Evolutionary conservation across 2,797 vertebrate species (phyloP), one percentile per base, ranked within the genome.

Genomic region (Hippocampus kuda): DNA sequence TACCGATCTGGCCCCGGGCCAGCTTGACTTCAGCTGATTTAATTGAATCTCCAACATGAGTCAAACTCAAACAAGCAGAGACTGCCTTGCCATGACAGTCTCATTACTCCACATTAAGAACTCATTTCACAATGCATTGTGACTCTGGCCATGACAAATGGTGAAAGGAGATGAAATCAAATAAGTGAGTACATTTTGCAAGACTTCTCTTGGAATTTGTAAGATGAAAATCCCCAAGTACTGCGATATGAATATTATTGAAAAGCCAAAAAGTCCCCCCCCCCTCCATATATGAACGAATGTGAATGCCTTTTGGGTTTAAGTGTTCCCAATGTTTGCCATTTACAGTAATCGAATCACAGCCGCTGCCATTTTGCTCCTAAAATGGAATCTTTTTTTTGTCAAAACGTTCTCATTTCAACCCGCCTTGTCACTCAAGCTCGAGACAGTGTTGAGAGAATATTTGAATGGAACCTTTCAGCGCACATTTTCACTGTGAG

Each of bases 81-180:
- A 84, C 84, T 88, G 85, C 87, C 85, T 82, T 77, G 80, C 87
- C 83, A 78, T 88, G 88, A 90, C 89, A 89, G 88, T 82, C 87
- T 90, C 89, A 89, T 89, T 90, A 89, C 83, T 90, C 86, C 87
- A 89, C 86, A 90, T 90, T 89, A 89, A 88, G 87, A 89, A 85
- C 85, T 88, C 85, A 86, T 89, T 88, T 84, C 80, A 87, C 83
- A 87, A 90, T 88, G 83, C 77, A 83, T 88, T 88, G 80, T 89
- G 89, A 89, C 88, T 88, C 84, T 82, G 75, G 82, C 75, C 81
- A 81, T 87, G 84, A 89, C 84, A 85, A 88, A 89, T 84, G 76
- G 81, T 81, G 82, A 83, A 85, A 86, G 79, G 71, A 79, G 84
- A 84, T 81, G 72, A 82, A 88, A 88, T 88, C 82, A 83, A 88